Conservation (phyloP, 1,140 invertebrate genomes). For the Geopemphigus sp. region DNA sequence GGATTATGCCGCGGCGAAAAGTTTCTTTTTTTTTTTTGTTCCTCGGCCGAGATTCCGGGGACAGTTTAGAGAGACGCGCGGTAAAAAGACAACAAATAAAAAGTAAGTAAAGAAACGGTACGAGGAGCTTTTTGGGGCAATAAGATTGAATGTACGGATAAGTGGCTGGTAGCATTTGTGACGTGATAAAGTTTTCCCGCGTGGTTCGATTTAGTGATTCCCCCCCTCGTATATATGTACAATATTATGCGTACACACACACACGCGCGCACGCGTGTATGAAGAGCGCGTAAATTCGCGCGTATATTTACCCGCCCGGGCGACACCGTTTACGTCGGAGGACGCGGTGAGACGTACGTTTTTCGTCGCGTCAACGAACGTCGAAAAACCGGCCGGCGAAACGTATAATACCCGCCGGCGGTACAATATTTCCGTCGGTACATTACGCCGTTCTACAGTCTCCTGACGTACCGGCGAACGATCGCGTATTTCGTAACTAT, state of each 20-base stretch:
- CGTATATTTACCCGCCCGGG: too few relatives aligned
- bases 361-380: too few relatives aligned
- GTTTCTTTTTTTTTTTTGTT: not conserved
- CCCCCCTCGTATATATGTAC: not conserved
- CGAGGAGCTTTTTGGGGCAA: slow-evolving; percentile 37
- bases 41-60: not conserved
- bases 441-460: too few relatives aligned
- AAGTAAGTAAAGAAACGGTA: slow-evolving; percentile 15
- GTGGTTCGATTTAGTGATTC: slow-evolving; percentile 33
- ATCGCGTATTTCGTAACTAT: too few relatives aligned
- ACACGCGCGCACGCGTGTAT: too few relatives aligned
- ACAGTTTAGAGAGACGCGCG: slow-evolving; percentile 9
- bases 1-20: slow-evolving; percentile 41
- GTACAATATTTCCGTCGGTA: too few relatives aligned
- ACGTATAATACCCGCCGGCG: too few relatives aligned
- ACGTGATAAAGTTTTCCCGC: slow-evolving; percentile 46
- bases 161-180: slow-evolving; percentile 27
- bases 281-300: too few relatives aligned
- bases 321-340: too few relatives aligned
- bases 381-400: too few relatives aligned
- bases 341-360: too few relatives aligned
- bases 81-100: not conserved
- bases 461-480: too few relatives aligned
- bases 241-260: not conserved
- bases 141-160: slow-evolving; percentile 40